A percentile compares a stretch with the other conserved stretches of the same genome.
phyloP scores from a whole-genome alignment of 2,113 vertebrate species.

The Ondatra zibethicus region DNA sequence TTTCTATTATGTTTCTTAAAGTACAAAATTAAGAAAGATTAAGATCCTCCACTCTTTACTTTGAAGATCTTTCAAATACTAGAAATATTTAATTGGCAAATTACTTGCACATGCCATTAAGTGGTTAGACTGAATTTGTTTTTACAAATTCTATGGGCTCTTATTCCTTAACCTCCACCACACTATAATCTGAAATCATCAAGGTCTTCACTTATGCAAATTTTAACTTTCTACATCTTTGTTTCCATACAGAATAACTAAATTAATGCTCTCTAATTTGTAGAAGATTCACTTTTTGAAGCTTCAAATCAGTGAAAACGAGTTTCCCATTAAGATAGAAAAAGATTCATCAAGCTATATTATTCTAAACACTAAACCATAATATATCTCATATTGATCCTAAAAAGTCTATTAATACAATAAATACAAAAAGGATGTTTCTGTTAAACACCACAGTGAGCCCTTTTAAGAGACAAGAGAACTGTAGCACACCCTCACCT shows the following conservation, averaged over 20 bases:
- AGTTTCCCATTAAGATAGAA: constrained; percentile 73
- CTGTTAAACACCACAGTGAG: not conserved
- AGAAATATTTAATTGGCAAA: constrained; percentile 80
- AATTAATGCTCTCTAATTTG: constrained; percentile 75
- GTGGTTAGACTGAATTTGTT: constrained; percentile 75
- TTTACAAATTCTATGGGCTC: constrained; percentile 75
- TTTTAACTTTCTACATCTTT: constrained; percentile 73
- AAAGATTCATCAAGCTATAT: constrained; percentile 74
- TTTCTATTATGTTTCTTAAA: constrained; percentile 78
- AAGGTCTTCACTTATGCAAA: constrained; percentile 77
- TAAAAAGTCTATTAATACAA: constrained; percentile 73
- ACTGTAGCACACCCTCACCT: not conserved
- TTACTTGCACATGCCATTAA: constrained; percentile 79
- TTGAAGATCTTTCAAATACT: constrained; percentile 75
- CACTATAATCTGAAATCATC: constrained; percentile 79
- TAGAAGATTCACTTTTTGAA: constrained; percentile 61
- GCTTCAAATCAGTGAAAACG: constrained; percentile 70
- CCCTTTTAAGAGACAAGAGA: not conserved
- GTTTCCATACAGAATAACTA: constrained; percentile 78
- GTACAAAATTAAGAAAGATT: constrained; percentile 76
- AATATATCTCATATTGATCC: constrained; percentile 45
- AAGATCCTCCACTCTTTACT: constrained; percentile 74
- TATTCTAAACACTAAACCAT: constrained; percentile 62
- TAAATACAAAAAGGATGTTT: constrained; percentile 67
- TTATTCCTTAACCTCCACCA: constrained; percentile 60